Percentiles rank a stretch among this genome's conserved stretches.
Evolutionary conservation across 1,140 invertebrate species (phyloP).

Genomic region (Musca domestica): DNA sequence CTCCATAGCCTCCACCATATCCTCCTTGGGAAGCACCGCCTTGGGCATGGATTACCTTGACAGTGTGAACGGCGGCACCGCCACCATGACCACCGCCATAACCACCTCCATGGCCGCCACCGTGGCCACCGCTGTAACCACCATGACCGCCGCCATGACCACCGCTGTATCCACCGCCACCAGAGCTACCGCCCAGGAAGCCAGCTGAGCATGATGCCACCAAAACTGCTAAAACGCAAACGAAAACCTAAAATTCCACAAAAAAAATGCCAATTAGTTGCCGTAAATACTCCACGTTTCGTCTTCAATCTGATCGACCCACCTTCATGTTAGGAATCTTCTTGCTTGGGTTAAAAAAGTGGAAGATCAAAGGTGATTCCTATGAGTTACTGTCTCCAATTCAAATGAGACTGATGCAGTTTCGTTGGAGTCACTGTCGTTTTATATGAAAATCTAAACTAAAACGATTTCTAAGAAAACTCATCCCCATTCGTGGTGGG

Average conservation of each 20-base stretch:
- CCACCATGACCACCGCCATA: constrained; percentile 25
- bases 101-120: neutral
- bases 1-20: constrained; percentile 24
- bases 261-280: neutral
- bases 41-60: constrained; percentile 36
- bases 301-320: neutral
- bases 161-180: constrained; percentile 34
- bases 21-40: constrained; percentile 27
- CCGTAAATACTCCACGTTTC: too few species aligned
- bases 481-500: too few species aligned
- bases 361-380: neutral
- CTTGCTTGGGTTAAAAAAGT: constrained; percentile 6
- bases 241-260: constrained; percentile 39
- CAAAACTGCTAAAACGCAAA: constrained; percentile 44
- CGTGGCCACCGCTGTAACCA: constrained; percentile 21
- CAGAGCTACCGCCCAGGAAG: constrained; percentile 33
- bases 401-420: constrained; percentile 8
- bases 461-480: too few species aligned
- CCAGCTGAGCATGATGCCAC: constrained; percentile 46
- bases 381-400: constrained; percentile 4
- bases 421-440: neutral
- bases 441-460: constrained; percentile 9
- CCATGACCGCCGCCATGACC: constrained; percentile 24
- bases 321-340: constrained; percentile 19
- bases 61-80: constrained; percentile 32